Evolutionary conservation across 1,140 invertebrate species (phyloP), one percentile per base, ranked within the genome.

Genomic region (Oreohelix idahoensis): DNA sequence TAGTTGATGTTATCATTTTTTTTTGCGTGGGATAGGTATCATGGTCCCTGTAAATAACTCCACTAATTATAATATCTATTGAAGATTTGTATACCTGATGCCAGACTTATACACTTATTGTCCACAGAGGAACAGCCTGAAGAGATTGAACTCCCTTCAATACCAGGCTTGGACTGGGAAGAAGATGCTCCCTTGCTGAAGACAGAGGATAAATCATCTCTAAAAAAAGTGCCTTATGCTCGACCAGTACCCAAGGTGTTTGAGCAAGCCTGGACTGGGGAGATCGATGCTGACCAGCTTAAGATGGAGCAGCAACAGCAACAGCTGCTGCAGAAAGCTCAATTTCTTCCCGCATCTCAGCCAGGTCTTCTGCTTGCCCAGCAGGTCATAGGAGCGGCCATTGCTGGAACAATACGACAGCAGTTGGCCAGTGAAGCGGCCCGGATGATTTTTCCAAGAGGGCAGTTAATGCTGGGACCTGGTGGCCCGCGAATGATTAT

Each of bases 211-310:
- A 87, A 70, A 45, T 69, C 79, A 76, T 87, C 78, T 26, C 90
- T 89, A 77, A 92, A 92, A 71, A 94, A 95, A 90, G 93, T 94
- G 42, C 97, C 97, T 13, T 98, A 98, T 90, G 97, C 97, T 85
- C 98, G 98, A 91, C 97, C 97, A 26, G 98, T 99, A 91, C 97
- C 97, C 5, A 95, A 96, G 87, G 97, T 97, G 89, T 99, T 99
- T 93, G 97, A 98, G 93, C 96, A 96, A 38, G 97, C 98, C 83
- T 99, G 98, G 98, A 97, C 97, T 88, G 97, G 97, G 89, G 95
- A 95, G 39, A 89, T 89, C 36, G 87, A 78, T 39, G 35, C 74
- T 45, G 83, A 85, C 20, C 53, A 81, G 63, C 45, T 83, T n/a
- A 79, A 58, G 80, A 85, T 78, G 36, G 83, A 78, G 29, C 73